Evolutionary conservation across 2,113 vertebrate species (phyloP), one percentile per base, ranked within the genome.

Genomic region (Phrynosoma platyrhinos): DNA sequence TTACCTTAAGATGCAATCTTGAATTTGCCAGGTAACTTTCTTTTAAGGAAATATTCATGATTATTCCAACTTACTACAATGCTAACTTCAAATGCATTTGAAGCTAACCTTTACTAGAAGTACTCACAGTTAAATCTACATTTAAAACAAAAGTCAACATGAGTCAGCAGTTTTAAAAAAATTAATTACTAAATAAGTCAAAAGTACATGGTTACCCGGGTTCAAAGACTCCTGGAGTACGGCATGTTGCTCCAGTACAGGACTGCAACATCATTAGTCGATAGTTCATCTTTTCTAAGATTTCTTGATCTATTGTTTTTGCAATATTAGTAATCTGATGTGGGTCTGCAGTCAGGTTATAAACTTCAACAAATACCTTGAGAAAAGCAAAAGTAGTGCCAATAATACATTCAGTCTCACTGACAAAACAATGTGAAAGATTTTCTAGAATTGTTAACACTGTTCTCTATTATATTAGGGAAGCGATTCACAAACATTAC

Each of bases 271-370:
- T 98, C 98, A 99, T 99, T n/a, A 99, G 93, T 14, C 99, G 97
- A 75, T 99, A 98, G 94, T 99, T 99, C 99, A 99, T 99, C 96
- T 98, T 99, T 80, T 99, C 98, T 92, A 99, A 95, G n/a, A 99
- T 96, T 91, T 99, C 98, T 83, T 99, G 98, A 90, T 99, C 98
- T 75, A 99, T 98, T 74, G 95, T 98, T 94, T 98, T 99, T 80
- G 98, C 99, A 68, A 99, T 99, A 93, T 99, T 99, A 18, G 93
- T 98, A 86, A 99, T 97, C 94, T 99, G 98, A 93, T 97, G 97
- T 9, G 99, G 98, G 91, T 99, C 99, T 58, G 98, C 98, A 0
- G 98, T 99, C 92, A 99, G 92, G 81, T 99, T 99, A 90, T 99
- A 99, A 52, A 99, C 98, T 92, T 99, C 99, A 14, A 99, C 99